Base-by-base conservation (phyloP, 2,797 vertebrate species). In the Mycteria americana region DNA sequence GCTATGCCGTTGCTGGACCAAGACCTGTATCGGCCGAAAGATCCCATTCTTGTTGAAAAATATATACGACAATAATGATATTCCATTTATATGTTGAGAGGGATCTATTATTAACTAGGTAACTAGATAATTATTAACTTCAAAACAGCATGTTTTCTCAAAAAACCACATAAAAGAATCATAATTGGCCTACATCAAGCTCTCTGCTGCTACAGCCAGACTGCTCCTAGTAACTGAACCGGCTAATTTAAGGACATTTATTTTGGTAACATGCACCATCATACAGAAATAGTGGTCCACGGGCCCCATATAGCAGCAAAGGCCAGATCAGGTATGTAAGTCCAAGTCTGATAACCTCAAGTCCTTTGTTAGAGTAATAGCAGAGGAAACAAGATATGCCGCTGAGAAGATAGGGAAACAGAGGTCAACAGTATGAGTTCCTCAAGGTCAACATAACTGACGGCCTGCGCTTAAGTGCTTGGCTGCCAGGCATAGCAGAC, bases 171-270 rank as follows among this genome's bases (percentile, higher is more conserved):
- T 19, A 23, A 46, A 68, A 54, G 15, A 63, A 63, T 14, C 4
- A 2, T 46, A 70, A 60, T 5, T 85, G 63, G 31, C 70, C 65
- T 48, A 23, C 41, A 76, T 72, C 15, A 67, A 73, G 37, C 48
- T 70, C 69, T 62, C 48, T 62, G 23, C 33, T 95, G 68, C 39
- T 62, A 33, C 18, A 81, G 37, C 48, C 64, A 59, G 73, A 12
- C 63, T 56, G 59, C 39, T 90, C 41, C 69, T 50, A 79, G 57
- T 18, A 64, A 81, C 39, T 3, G 13, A 80, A 74, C 14, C 2
- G 4, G 56, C n/a, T 74, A 79, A 90, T 90, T 95, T 88, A 87
- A 95, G 80, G 54, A 84, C 59, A 23, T 73, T 48, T 92, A 90
- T 85, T 95, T 93, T 39, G 48, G 77, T 81, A 94, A 65, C 54